These are phyloP conservation scores for Scaptomyza graminum DNA, from an alignment of 1,140 invertebrate genomes.

Conservation along the genomic window DNA sequence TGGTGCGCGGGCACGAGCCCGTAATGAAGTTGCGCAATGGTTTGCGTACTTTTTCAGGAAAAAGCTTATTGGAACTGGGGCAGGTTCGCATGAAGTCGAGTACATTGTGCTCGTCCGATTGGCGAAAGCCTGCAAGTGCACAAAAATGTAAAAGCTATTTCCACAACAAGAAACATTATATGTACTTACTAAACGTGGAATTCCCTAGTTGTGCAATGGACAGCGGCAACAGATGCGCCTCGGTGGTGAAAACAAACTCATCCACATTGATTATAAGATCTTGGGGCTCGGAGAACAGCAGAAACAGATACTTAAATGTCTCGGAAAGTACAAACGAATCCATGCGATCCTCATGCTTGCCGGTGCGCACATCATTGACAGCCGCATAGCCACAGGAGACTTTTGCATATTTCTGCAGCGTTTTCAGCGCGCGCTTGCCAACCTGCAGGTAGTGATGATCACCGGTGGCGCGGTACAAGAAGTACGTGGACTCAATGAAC, in stretches of 20 bases:
- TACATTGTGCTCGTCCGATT: constrained; percentile 86
- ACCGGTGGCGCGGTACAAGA: constrained; percentile 96
- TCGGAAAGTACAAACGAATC: constrained; percentile 99
- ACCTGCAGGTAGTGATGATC: constrained; percentile 98
- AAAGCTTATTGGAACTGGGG: constrained; percentile 93
- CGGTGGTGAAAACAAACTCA: constrained; percentile 98
- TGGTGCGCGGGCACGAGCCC: constrained; percentile 89
- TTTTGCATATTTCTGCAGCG: constrained; percentile 94
- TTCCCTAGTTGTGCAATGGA: constrained; percentile 87
- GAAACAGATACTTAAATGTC: constrained; percentile 98
- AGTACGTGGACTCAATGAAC: constrained; percentile 99
- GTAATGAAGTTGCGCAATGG: constrained; percentile 94
- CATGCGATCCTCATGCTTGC: constrained; percentile 97
- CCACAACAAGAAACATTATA: neutral
- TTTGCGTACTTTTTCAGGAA: constrained; percentile 90
- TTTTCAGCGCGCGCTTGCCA: constrained; percentile 94
- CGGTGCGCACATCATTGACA: constrained; percentile 96
- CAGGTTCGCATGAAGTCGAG: constrained; percentile 91
- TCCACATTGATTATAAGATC: constrained; percentile 96
- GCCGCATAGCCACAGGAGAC: constrained; percentile 99
- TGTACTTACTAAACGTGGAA: constrained; percentile 76
- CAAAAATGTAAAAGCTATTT: neutral
- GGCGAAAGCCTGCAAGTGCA: constrained; percentile 68
- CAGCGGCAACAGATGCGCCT: constrained; percentile 97
- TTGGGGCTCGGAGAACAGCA: constrained; percentile 95